Base-by-base conservation (phyloP, 2,797 vertebrate genomes). In the Loriculus beryllinus region DNA sequence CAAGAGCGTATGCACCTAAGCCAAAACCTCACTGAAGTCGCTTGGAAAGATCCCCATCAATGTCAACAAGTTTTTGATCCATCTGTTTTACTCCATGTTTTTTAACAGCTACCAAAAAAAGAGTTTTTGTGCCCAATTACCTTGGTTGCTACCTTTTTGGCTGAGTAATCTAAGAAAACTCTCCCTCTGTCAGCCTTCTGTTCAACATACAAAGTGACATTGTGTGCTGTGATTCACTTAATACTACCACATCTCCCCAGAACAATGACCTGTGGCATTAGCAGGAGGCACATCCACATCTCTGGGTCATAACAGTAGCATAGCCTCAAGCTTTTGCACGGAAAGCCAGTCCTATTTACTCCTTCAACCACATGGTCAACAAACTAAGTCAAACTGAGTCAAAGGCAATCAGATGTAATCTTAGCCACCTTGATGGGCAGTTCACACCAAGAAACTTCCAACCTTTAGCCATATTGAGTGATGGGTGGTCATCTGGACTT, bases 21-120 rank as follows among this genome's bases (percentile, higher is more conserved):
- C 83, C 94, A 96, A 94, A 94, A 74, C n/a, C 82, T 74, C 88
- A 94, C 60, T 56, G 92, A 95, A 84, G 70, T 75, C 0, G 0
- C 71, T 93, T 93, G 92, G 94, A 93, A 92, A 83, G 86, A 72
- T 81, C 93, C 82, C 67, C 76, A 63, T 51, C 76, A 93, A 88
- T 8, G 54, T 94, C 95, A 92, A 85, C 88, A 83, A 83, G 88
- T 62, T 89, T 78, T 45, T 43, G 76, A 91, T 83, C 90, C 84
- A 85, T 93, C 92, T 91, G 92, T 57, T 96, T 93, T 69, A 72
- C 72, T 85, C 90, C 65, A 69, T 83, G 78, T 65, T 49, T 92
- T 93, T 80, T 63, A 85, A 81, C 82, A 75, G 72, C 51, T 67
- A 69, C 51, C 35, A 65, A 51, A 84, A 82, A 82, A 72, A 82